phyloP scores from a whole-genome alignment of 2,888 invertebrate species.

The Orchesellides sinensis region DNA sequence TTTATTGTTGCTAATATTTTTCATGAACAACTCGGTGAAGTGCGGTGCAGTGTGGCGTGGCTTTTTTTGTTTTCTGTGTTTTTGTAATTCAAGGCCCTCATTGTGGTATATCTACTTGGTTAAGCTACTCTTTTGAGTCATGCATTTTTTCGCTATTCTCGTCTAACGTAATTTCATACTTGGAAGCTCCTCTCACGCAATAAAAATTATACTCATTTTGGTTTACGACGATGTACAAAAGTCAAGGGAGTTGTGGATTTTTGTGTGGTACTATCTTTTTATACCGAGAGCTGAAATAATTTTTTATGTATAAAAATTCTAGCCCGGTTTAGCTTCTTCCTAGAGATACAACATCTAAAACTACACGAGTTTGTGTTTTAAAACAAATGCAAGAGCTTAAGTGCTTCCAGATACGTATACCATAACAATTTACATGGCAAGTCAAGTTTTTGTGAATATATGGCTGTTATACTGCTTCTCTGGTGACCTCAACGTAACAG shows the following conservation, averaged over 20 bases:
- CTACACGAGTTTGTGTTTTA: no score
- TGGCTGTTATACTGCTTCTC: no score
- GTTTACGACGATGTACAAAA: background rate
- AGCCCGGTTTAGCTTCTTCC: background rate
- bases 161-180: slow-evolving; percentile 29
- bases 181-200: slow-evolving; percentile 47
- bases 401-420: background rate
- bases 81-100: background rate
- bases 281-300: background rate
- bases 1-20: slow-evolving; percentile 5
- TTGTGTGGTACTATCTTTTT: background rate
- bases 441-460: no score
- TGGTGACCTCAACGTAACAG: no score
- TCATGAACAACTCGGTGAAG: slow-evolving; percentile 17
- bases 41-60: slow-evolving; percentile 11
- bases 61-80: slow-evolving; percentile 3
- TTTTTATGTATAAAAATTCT: background rate
- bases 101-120: background rate
- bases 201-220: background rate
- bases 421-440: no score
- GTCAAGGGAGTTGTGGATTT: background rate
- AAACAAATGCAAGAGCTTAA: no score
- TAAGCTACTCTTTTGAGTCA: background rate
- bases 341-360: no score
- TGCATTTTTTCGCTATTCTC: background rate